Conservation (phyloP, 2,113 vertebrate species). For the Seriola aureovittata region DNA sequence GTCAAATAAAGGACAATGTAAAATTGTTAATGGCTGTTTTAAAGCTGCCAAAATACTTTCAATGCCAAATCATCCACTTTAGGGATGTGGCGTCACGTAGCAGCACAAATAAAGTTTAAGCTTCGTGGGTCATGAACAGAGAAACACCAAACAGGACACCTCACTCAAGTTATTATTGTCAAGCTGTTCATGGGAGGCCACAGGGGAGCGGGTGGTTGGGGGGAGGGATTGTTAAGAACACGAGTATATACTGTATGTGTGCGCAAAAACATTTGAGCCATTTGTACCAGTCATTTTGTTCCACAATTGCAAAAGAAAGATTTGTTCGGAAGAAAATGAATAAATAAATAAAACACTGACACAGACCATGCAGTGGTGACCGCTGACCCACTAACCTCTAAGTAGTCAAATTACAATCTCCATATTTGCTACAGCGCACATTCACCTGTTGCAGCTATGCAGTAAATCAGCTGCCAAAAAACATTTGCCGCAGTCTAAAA, state of each 20-base stretch:
- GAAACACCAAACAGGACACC: no score
- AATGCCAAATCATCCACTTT: no score
- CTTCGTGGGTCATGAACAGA: no score
- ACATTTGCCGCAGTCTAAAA: slow-evolving; percentile 66
- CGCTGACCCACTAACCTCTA: slow-evolving; percentile 57
- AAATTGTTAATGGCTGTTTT: not conserved
- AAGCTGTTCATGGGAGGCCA: not conserved
- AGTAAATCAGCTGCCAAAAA: slow-evolving; percentile 51
- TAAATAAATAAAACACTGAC: not conserved
- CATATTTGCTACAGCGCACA: slow-evolving; percentile 20
- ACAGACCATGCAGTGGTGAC: not conserved
- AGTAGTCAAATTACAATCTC: slow-evolving; percentile 43
- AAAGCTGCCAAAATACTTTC: no score
- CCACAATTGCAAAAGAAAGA: not conserved
- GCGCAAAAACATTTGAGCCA: not conserved
- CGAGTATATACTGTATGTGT: no score
- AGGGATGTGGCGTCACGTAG: no score
- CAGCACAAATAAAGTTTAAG: no score
- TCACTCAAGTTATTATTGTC: no score
- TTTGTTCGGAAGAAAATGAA: not conserved
- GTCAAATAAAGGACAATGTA: not conserved
- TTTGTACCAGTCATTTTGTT: not conserved
- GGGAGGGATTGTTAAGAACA: no score
- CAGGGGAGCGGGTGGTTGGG: not conserved
- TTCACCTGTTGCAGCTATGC: slow-evolving; percentile 59